Evolutionary conservation across 2,797 vertebrate genomes (phyloP), one percentile per base, ranked within the genome.

Genomic region (Crossoptilon crossoptilon): DNA sequence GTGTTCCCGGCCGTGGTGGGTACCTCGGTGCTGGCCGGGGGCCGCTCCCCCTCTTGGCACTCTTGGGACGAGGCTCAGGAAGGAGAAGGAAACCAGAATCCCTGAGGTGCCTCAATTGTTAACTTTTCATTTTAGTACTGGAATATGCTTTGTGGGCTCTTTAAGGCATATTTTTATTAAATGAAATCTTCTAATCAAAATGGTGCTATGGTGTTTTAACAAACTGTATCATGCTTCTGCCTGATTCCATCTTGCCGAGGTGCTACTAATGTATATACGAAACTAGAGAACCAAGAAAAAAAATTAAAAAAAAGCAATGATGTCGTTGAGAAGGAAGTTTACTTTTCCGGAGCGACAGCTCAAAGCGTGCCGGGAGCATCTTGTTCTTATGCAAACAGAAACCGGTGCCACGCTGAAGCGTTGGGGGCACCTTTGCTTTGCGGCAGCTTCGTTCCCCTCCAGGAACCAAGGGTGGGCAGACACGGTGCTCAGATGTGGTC

Each of bases 191-290:
- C 91, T 97, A 94, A 95, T 97, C 92, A 90, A 96, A 97, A 97
- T 95, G 97, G 97, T 98, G 98, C 98, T 98, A 98, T 73, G 97
- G 97, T 97, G 97, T 97, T 97, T 97, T 88, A 96, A 97, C 94
- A 91, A 96, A 96, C 95, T 97, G 90, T 97, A 78, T 94, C 93
- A 88, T 69, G 89, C 91, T 95, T 95, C 91, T 94, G 97, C 97
- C 96, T 84, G 97, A 93, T 93, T 97, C 96, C 96, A 97, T 97
- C 97, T 96, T 86, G 97, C 97, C 92, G 95, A 97, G 97, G 97
- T 98, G 97, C 98, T 98, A 97, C 95, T 96, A 55, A 90, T 94
- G 95, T 96, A 84, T 85, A 93, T 93, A 94, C 0, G 41, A 92
- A 97, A 96, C 93, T 95, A 94, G 93, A 96, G 86, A 97, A 95